phyloP scores from a whole-genome alignment of 2,888 invertebrate genomes.

The Tholera decimalis region DNA sequence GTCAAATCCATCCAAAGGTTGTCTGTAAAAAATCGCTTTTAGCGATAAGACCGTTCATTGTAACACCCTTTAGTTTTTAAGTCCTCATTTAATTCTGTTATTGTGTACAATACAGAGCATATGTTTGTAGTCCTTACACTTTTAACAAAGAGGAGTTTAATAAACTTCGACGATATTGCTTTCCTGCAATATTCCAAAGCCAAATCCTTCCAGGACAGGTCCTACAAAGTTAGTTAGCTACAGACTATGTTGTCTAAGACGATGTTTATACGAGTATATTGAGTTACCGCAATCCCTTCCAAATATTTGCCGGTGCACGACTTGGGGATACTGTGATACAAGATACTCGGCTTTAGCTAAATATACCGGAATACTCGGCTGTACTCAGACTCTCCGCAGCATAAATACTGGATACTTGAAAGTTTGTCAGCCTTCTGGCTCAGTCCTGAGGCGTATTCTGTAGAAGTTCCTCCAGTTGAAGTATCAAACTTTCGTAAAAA shows the following conservation, averaged over 20 bases:
- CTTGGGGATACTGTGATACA: not conserved
- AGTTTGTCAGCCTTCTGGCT: not conserved
- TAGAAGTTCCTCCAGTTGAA: not conserved
- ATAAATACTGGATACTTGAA: not conserved
- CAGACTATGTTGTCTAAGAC: not conserved
- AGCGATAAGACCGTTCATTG: too few species aligned
- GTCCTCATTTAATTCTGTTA: too few species aligned
- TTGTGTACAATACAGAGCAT: too few species aligned
- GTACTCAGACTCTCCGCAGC: not conserved
- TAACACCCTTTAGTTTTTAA: too few species aligned
- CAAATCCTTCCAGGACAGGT: not conserved
- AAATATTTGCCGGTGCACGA: constrained; percentile 36
- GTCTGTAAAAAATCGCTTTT: too few species aligned
- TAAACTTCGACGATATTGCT: too few species aligned
- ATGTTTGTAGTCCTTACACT: too few species aligned
- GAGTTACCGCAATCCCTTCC: constrained; percentile 12
- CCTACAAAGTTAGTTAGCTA: not conserved
- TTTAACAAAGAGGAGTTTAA: too few species aligned
- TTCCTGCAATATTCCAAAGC: too few species aligned
- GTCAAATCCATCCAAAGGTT: too few species aligned
- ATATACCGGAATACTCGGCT: not conserved
- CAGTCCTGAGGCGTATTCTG: not conserved
- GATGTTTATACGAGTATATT: constrained; percentile 7
- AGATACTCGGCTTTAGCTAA: not conserved
- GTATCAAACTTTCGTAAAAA: constrained; percentile 3